These are phyloP conservation scores for Frankliniella intonsa DNA, from an alignment of 2,888 invertebrate genomes.

Conservation along the genomic window DNA sequence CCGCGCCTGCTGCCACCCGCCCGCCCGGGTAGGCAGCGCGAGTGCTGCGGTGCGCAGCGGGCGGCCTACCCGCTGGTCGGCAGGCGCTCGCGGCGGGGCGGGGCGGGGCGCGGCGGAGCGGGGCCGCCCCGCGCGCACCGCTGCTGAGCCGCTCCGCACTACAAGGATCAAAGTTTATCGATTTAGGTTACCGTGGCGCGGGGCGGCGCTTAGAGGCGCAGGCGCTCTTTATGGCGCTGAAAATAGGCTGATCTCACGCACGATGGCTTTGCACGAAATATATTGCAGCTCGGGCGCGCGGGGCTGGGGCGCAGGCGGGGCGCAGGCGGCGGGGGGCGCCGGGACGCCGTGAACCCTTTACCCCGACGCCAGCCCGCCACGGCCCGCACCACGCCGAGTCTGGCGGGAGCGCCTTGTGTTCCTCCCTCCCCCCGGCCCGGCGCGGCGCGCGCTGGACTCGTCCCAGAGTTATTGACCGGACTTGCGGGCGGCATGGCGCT, in stretches of 20 bases:
- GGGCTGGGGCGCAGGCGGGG: no score
- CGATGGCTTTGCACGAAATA: background rate
- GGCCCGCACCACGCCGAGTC: background rate
- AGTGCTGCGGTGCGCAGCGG: no score
- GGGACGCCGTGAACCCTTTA: background rate
- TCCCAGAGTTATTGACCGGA: no score
- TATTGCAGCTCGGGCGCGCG: background rate
- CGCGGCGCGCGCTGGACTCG: no score
- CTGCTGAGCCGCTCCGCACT: background rate
- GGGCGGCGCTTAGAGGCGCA: background rate
- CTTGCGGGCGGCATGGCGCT: no score
- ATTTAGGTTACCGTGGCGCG: constrained; percentile 5
- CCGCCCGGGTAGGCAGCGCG: no score
- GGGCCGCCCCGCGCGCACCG: background rate
- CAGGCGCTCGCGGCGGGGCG: background rate
- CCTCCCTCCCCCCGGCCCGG: no score
- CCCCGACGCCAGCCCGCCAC: background rate
- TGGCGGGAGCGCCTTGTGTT: no score
- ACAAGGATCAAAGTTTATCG: background rate
- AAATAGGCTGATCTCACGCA: constrained; percentile 26
- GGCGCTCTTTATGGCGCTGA: constrained; percentile 10
- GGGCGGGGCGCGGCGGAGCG: no score
- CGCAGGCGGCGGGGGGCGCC: background rate
- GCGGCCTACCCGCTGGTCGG: no score
- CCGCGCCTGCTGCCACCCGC: no score